Base-by-base conservation (phyloP, 2,888 invertebrate species). In the Willowsia nigromaculata region DNA sequence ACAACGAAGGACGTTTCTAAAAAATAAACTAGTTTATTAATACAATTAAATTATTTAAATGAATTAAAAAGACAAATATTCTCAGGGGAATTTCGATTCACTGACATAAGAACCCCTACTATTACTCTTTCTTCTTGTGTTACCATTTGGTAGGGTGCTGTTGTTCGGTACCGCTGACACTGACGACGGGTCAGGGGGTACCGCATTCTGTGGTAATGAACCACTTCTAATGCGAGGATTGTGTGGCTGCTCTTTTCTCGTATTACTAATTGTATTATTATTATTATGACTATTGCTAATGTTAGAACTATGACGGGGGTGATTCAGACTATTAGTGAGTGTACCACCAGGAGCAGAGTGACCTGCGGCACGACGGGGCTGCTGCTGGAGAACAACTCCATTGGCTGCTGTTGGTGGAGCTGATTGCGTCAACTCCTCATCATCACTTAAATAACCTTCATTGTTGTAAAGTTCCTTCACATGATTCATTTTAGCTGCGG, bases 1-100 rank as follows among this genome's bases (percentile, higher is more conserved):
- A 27, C 30, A 4, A 1, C 33, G 33, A 80, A 25, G 43, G 33
- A 18, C 15, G 56, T 15, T 80, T 30, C 22, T 82, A 82, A 53
- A 47, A 2, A 43, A 74, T n/a, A 37, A 30, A 47, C 59, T 47
- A 68, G 27, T 18, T n/a, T 43, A 68, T 68, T 86, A 68, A 80
- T 80, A 86, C 53, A 86, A 65, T 78, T 65, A 68, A 65, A 50
- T 88, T 37, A 62, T 68, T 78, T 56, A 78, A 78, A 56, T 15
- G 74, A 62, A 74, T 82, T 82, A 82, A 88, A 76, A 87, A 68
- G 76, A 56, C 13, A 65, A 18, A 18, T 53, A 78, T 53, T 62
- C 43, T 95, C 95, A 95, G 93, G 96, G 95, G 94, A 96, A 96
- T 92, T 95, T 95, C 94, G 95, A 95, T 94, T 96, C 96, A 90